phyloP scores from a whole-genome alignment of 2,888 invertebrate genomes.

The Proisotoma minuta region DNA sequence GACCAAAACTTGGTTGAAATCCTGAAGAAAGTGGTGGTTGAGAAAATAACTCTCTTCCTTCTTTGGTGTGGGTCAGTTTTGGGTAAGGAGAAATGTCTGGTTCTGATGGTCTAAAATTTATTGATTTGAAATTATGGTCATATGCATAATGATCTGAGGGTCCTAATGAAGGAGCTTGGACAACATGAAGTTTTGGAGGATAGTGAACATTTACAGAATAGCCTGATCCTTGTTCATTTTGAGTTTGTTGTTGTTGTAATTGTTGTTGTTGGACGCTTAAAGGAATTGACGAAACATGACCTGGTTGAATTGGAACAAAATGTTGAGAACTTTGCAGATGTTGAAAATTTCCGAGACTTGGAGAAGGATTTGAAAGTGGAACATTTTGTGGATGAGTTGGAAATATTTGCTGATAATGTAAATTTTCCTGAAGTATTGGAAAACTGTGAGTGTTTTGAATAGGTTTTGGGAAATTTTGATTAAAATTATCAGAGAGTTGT shows the following conservation, averaged over 20 bases:
- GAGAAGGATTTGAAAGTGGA: neutral
- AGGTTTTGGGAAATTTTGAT: neutral
- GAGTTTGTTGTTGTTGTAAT: neutral
- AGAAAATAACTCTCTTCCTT: slow-evolving; percentile 3
- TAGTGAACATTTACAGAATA: neutral
- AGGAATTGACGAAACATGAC: neutral
- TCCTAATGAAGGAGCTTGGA: neutral
- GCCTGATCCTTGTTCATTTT: neutral
- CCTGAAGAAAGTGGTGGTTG: slow-evolving; percentile 19
- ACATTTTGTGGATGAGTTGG: neutral
- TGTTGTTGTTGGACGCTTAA: neutral
- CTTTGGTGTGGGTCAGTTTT: slow-evolving; percentile 14
- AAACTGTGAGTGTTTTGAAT: neutral
- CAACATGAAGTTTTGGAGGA: neutral
- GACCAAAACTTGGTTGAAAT: slow-evolving; percentile 32
- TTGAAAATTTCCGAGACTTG: neutral
- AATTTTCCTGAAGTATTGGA: too few relatives aligned
- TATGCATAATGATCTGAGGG: neutral
- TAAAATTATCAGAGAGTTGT: neutral
- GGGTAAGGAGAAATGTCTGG: slow-evolving; percentile 13
- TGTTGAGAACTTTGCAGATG: neutral
- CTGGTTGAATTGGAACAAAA: neutral
- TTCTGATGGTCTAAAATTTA: neutral
- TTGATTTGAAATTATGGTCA: too few relatives aligned
- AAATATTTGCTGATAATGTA: too few relatives aligned